Conservation (phyloP, 2,113 vertebrate species). For the Periophthalmodon schlosseri region DNA sequence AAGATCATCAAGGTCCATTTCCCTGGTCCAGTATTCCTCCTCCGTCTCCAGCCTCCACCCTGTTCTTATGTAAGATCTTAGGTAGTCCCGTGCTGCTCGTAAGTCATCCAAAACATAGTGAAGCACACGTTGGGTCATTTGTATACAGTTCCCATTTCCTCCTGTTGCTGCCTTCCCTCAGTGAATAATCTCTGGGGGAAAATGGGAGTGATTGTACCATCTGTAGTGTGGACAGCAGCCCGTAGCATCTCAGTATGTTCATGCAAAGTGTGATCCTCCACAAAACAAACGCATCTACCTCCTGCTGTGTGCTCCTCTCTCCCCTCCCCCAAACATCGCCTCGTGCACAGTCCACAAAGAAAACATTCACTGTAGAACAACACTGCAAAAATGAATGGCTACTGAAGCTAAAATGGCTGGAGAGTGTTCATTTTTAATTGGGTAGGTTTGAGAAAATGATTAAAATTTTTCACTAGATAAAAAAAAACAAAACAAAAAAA, state of each 20-base stretch:
- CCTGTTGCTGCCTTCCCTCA: constrained; percentile 14
- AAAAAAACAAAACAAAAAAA: too few species aligned
- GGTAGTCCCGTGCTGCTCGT: constrained; percentile 23
- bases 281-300: constrained; percentile 20
- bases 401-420: neutral
- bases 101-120: constrained; percentile 51
- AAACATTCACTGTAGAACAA: neutral
- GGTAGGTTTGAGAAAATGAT: neutral
- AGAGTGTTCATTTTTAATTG: neutral
- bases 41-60: neutral
- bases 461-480: too few species aligned
- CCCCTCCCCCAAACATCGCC: constrained; percentile 44
- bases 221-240: constrained; percentile 63
- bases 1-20: neutral
- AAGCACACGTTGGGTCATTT: constrained; percentile 1
- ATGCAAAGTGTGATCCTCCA: constrained; percentile 56
- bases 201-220: constrained; percentile 76
- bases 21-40: neutral
- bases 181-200: constrained; percentile 62
- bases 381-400: neutral
- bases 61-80: neutral
- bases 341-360: constrained; percentile 41
- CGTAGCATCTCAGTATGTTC: constrained; percentile 64
- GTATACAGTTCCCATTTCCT: neutral
- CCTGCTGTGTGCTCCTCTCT: constrained; percentile 19